These are phyloP conservation scores for Homarus americanus DNA, from an alignment of 1,140 invertebrate genomes.

Conservation along the genomic window DNA sequence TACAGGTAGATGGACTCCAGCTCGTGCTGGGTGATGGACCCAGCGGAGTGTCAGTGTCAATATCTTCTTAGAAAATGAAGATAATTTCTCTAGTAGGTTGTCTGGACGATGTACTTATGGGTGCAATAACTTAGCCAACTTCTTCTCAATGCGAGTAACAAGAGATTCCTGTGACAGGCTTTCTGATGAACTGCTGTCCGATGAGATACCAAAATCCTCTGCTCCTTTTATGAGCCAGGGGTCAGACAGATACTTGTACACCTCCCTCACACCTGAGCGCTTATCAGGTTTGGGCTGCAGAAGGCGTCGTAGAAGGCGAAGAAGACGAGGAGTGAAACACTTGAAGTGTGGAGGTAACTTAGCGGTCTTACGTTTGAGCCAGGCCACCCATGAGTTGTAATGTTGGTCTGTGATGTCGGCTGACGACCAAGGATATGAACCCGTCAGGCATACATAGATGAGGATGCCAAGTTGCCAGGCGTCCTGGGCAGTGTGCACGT, in stretches of 20 bases:
- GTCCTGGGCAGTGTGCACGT: slow-evolving; percentile 90
- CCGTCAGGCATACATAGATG: slow-evolving; percentile 94
- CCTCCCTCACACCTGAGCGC: slow-evolving; percentile 85
- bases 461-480: slow-evolving; percentile 98
- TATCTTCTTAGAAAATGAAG: too few relatives aligned
- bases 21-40: too few relatives aligned
- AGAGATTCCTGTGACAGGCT: slow-evolving; percentile 72
- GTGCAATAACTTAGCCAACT: slow-evolving; percentile 82
- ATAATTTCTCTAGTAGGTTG: too few relatives aligned
- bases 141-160: slow-evolving; percentile 77
- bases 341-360: slow-evolving; percentile 84
- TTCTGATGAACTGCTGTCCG: slow-evolving; percentile 72
- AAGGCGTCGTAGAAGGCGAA: slow-evolving; percentile 85
- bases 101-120: slow-evolving; percentile 85
- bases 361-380: slow-evolving; percentile 85
- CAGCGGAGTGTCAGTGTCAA: too few relatives aligned
- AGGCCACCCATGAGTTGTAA: slow-evolving; percentile 84
- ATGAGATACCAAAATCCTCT: slow-evolving; percentile 62
- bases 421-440: slow-evolving; percentile 97
- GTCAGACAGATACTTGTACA: slow-evolving; percentile 87
- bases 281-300: slow-evolving; percentile 86
- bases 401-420: slow-evolving; percentile 86
- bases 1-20: too few relatives aligned
- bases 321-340: slow-evolving; percentile 82
- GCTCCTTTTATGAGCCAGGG: slow-evolving; percentile 82